These are phyloP conservation scores for Pogoniulus pusillus DNA, from an alignment of 2,797 vertebrate species.

Conservation along the genomic window DNA sequence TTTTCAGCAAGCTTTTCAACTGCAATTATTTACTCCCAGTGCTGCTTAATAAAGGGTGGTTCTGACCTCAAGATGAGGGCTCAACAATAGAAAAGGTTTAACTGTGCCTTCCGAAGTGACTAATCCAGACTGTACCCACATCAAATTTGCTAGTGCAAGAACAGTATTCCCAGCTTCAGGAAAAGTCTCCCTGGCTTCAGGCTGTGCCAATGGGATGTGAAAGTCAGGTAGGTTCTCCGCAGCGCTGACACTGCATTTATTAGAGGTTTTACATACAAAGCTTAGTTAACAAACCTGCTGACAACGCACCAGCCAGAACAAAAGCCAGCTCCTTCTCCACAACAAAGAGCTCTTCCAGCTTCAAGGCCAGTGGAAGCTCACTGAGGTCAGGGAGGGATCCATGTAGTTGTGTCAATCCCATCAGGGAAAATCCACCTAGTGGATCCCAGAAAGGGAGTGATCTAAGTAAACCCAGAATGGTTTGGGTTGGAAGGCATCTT, in stretches of 20 bases:
- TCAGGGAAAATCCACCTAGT: background rate
- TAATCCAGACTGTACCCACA: background rate
- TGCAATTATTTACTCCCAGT: conserved; percentile 10
- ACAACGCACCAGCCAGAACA: rapidly evolving
- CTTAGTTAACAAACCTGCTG: conserved; percentile 20
- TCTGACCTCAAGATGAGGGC: background rate
- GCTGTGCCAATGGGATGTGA: background rate
- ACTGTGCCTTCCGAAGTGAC: background rate
- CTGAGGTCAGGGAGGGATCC: background rate
- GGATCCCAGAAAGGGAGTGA: background rate
- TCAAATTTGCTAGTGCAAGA: background rate
- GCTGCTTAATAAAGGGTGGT: background rate
- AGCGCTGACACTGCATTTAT: background rate
- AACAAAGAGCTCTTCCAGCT: background rate
- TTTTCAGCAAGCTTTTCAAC: background rate
- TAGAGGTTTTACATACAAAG: conserved; percentile 9
- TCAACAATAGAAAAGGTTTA: background rate
- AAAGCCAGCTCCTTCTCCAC: background rate
- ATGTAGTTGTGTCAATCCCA: background rate
- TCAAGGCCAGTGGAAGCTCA: background rate
- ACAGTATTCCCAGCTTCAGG: background rate
- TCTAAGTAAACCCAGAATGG: background rate
- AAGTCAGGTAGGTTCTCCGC: background rate
- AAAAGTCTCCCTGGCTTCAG: background rate
- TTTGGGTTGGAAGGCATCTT: too few relatives aligned